Conservation (phyloP, 2,113 vertebrate species). For the Ranitomeya imitator region DNA sequence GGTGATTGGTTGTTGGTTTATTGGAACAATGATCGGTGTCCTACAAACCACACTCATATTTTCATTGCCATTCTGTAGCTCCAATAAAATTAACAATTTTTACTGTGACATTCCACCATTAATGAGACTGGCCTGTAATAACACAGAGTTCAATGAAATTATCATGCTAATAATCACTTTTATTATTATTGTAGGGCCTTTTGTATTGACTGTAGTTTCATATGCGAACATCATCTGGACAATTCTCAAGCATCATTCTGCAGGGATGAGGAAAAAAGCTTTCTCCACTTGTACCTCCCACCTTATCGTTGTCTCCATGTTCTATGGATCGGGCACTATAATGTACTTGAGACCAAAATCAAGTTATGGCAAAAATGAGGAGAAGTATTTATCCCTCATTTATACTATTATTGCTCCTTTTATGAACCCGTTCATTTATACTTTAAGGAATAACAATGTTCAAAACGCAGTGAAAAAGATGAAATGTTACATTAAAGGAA, state of each 20-base stretch:
- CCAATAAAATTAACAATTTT: slow-evolving; percentile 28
- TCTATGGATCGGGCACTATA: neutral
- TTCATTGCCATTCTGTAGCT: neutral
- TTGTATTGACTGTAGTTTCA: neutral
- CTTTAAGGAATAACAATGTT: neutral
- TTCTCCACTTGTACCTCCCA: slow-evolving; percentile 19
- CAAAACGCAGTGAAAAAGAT: neutral
- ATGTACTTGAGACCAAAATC: slow-evolving; percentile 6
- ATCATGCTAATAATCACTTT: neutral
- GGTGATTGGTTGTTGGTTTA: neutral
- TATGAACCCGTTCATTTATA: neutral
- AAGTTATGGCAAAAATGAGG: neutral
- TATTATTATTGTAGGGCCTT: neutral
- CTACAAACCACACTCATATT: slow-evolving; percentile 24
- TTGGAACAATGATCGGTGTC: neutral
- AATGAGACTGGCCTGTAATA: neutral
- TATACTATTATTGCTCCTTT: neutral
- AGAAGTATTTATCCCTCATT: neutral
- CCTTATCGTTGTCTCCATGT: slow-evolving; percentile 18
- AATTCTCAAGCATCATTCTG: neutral
- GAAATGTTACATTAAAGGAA: neutral
- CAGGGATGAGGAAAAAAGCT: slow-evolving; percentile 20
- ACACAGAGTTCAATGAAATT: slow-evolving; percentile 3
- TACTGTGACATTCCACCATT: slow-evolving; percentile 19
- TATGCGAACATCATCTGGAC: slow-evolving; percentile 12